Base-by-base conservation (phyloP, 2,888 invertebrate genomes). In the Dryocosmus kuriphilus region DNA sequence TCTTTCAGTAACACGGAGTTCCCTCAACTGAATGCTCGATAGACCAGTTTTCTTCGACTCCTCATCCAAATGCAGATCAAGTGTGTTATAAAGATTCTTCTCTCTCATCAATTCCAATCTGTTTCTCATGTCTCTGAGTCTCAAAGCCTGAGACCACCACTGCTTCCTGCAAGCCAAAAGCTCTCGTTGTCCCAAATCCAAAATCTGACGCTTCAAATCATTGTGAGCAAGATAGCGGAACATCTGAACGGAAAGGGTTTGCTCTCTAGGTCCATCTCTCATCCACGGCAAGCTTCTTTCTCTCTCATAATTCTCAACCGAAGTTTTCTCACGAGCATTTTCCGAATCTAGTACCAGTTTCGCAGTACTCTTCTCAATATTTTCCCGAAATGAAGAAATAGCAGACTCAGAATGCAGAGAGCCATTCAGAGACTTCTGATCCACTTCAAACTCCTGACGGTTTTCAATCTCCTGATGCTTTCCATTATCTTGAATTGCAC, bases 51-150 rank as follows among this genome's bases (percentile, higher is more conserved):
- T 77, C 73, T 86, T 88, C 2, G 80, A 75, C 0, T 85, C 82
- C 4, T 89, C 86, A 78, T 89, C 86, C 38, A 90, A 76, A 0
- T 83, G 62, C 11, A 89, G 80, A 78, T 87, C 86, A 7, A 84
- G 82, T 22, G 86, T 86, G 22, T 87, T 84, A 67, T 87, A 88
- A 22, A 91, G 74, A 77, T 88, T 84, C 55, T 86, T 88, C 71
- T 90, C 90, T 11, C 88, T 85, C 5, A 85, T 81, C 11, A 90
- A 78, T 77, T 87, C 89, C 57, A 91, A 57, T n/a, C 85, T 84
- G 77, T 90, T 90, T 60, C 85, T 86, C 90, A 90, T 90, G 62
- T 90, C 90, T 16, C 90, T 81, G 0, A 91, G 79, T n/a, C 91
- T 85, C 9, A 91, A 74, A 1, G 90, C 90, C 16, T 91, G 90